Evolutionary conservation across 2,888 invertebrate genomes (phyloP).

Genomic region (Morpho achilles): DNA sequence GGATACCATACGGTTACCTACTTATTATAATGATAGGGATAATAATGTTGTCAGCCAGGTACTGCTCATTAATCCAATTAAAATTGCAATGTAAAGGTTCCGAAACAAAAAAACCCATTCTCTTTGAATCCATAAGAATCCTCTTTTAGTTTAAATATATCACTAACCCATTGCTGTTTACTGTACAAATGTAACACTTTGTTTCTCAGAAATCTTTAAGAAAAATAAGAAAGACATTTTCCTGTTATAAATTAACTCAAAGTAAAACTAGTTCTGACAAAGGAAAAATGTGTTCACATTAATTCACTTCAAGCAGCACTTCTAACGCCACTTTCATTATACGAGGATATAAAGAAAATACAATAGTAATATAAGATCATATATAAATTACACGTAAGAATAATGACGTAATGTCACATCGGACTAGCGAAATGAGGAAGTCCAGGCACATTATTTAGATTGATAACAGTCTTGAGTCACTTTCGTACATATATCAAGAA

Average conservation of each 20-base stretch:
- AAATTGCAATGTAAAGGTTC: too few relatives aligned
- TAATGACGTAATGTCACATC: conserved; percentile 20
- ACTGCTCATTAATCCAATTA: too few relatives aligned
- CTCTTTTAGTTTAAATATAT: too few relatives aligned
- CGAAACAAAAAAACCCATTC: too few relatives aligned
- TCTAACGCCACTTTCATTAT: conserved; percentile 7
- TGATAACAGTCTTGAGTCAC: conserved; percentile 19
- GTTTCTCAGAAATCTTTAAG: too few relatives aligned
- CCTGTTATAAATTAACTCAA: conserved; percentile 1
- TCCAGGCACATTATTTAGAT: conserved; percentile 20
- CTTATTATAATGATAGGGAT: too few relatives aligned
- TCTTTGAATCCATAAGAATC: too few relatives aligned
- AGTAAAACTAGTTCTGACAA: conserved; percentile 3
- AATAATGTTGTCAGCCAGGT: too few relatives aligned
- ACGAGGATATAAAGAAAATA: conserved; percentile 2
- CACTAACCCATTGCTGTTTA: too few relatives aligned
- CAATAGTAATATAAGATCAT: conserved; percentile 9
- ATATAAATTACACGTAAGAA: conserved; percentile 8
- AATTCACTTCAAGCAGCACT: conserved; percentile 4
- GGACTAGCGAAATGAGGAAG: conserved; percentile 20
- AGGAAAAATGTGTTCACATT: conserved; percentile 8
- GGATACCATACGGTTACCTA: too few relatives aligned
- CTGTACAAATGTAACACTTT: too few relatives aligned
- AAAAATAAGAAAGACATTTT: too few relatives aligned
- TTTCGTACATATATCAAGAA: conserved; percentile 13